Evolutionary conservation across 2,888 invertebrate genomes (phyloP).

Genomic region (Galerucella calmariensis): DNA sequence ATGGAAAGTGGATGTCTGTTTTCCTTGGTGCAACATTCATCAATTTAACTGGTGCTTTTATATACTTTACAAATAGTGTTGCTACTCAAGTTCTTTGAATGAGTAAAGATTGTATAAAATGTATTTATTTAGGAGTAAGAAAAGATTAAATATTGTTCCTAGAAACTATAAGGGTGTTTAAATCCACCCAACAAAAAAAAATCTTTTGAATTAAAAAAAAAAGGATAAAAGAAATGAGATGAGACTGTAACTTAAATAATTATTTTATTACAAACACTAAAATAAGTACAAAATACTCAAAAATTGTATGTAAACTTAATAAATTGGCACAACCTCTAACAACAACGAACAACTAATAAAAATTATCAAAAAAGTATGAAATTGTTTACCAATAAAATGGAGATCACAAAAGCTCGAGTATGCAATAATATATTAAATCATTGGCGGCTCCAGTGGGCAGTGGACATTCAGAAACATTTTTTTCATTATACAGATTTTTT

Average conservation of each 20-base stretch:
- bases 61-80: slow-evolving; percentile 79
- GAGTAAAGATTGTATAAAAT: slow-evolving; percentile 22
- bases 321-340: slow-evolving; percentile 32
- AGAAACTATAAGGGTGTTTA: slow-evolving; percentile 17
- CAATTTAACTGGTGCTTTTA: slow-evolving; percentile 77
- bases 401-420: slow-evolving; percentile 20
- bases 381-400: slow-evolving; percentile 10
- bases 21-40: slow-evolving; percentile 78
- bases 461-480: no score
- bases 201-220: neutral
- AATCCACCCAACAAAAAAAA: neutral
- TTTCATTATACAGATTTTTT: no score
- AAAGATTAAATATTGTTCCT: slow-evolving; percentile 31
- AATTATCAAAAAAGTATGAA: slow-evolving; percentile 20
- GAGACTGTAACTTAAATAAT: neutral
- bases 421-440: neutral
- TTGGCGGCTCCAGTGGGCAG: no score
- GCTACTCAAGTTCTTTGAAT: slow-evolving; percentile 73
- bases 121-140: slow-evolving; percentile 33
- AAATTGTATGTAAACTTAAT: slow-evolving; percentile 25
- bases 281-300: slow-evolving; percentile 30
- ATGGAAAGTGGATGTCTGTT: slow-evolving; percentile 80
- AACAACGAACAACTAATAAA: slow-evolving; percentile 20
- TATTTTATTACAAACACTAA: slow-evolving; percentile 24
- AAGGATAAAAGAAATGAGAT: neutral